These are phyloP conservation scores for Ophion ventricosus DNA, from an alignment of 2,888 invertebrate genomes.

Conservation along the genomic window DNA sequence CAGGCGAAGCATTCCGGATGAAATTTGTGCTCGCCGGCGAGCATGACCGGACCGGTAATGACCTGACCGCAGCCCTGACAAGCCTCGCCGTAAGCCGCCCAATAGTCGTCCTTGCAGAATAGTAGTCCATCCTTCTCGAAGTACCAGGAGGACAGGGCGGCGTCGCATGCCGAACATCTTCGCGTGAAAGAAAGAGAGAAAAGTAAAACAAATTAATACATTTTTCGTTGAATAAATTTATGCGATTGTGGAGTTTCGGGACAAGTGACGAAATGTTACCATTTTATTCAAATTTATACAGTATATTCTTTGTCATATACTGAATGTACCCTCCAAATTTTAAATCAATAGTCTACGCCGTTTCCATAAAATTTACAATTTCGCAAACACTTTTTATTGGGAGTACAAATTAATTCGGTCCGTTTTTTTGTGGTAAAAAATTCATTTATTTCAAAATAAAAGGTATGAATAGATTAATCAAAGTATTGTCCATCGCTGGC, in stretches of 20 bases:
- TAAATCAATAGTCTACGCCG: too few species aligned
- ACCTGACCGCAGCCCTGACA: constrained; percentile 95
- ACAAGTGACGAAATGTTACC: too few species aligned
- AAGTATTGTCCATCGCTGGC: too few species aligned
- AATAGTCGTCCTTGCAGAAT: constrained; percentile 95
- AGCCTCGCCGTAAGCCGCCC: constrained; percentile 93
- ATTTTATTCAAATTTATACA: too few species aligned
- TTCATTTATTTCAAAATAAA: too few species aligned
- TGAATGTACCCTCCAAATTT: too few species aligned
- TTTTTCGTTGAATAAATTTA: not conserved
- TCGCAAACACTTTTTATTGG: too few species aligned
- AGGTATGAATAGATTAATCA: too few species aligned
- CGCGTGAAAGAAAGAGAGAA: not conserved
- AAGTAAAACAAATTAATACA: not conserved
- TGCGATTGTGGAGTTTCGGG: not conserved
- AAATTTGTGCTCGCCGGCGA: constrained; percentile 97
- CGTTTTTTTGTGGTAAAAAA: too few species aligned
- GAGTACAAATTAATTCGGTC: too few species aligned
- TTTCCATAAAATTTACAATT: too few species aligned
- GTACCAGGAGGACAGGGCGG: constrained; percentile 94
- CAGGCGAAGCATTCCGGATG: constrained; percentile 98
- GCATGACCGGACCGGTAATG: constrained; percentile 96
- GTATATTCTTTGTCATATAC: too few species aligned
- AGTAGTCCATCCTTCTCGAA: constrained; percentile 95
- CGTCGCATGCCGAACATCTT: constrained; percentile 96